Evolutionary conservation across 1,140 invertebrate species (phyloP).

Genomic region (Procambarus clarkii): DNA sequence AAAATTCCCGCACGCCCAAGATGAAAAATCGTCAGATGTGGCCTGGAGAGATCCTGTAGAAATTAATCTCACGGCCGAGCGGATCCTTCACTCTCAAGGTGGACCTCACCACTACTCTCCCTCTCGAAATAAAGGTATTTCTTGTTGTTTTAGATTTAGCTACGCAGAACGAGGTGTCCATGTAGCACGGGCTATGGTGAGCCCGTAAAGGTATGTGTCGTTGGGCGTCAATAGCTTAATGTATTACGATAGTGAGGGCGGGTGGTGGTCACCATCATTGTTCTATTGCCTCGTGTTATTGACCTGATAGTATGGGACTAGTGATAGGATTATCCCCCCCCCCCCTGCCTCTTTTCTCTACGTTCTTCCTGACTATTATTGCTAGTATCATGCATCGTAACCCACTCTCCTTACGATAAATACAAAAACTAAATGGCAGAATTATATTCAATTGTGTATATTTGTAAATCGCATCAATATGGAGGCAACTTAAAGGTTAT

Average conservation of each 20-base stretch:
- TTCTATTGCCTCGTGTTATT: neutral
- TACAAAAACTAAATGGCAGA: too few relatives aligned
- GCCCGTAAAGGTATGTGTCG: too few relatives aligned
- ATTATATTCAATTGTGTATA: too few relatives aligned
- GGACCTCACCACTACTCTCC: neutral
- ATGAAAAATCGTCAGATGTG: conserved; percentile 46
- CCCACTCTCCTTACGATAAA: too few relatives aligned
- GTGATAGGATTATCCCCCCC: neutral
- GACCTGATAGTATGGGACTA: neutral
- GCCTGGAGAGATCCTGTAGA: conserved; percentile 46
- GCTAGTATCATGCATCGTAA: too few relatives aligned
- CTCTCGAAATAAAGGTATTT: conserved; percentile 4
- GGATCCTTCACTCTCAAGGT: conserved; percentile 30
- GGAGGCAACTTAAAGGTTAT: too few relatives aligned
- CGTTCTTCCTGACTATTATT: too few relatives aligned
- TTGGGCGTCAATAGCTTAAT: neutral
- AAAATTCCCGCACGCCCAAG: neutral
- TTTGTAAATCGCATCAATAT: too few relatives aligned
- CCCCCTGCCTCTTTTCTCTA: too few relatives aligned
- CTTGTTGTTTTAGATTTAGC: too few relatives aligned
- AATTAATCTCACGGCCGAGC: conserved; percentile 45
- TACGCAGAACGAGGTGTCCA: too few relatives aligned
- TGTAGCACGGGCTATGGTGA: too few relatives aligned
- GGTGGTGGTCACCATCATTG: neutral
- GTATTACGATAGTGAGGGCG: neutral